Evolutionary conservation across 2,888 invertebrate genomes (phyloP), one percentile per base, ranked within the genome.

Genomic region (Acanthopleura granulata): DNA sequence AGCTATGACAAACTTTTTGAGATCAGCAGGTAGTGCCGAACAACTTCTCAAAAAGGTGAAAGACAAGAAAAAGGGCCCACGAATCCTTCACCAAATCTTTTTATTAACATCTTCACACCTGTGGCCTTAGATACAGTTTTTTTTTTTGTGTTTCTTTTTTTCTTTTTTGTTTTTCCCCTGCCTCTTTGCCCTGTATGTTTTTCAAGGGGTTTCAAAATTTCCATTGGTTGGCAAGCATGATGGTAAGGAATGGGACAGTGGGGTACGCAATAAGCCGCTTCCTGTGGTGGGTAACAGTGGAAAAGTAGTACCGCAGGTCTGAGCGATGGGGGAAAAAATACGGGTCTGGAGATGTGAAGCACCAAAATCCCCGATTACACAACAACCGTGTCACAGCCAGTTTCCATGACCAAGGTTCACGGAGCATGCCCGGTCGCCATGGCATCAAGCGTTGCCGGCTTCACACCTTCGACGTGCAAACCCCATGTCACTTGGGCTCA

Each of bases 301-400:
- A 27, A 22, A 22, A 27, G 25, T 22, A 27, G 66, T 16, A 66
- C 66, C 57, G 12, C 40, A 40, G 40, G 40, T 40, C 40, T n/a
- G 57, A 66, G 6, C 6, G 66, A 66, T 15, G 29, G 25, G 25
- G 22, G 29, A 66, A 66, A 66, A 66, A 66, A 22, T 27, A 16
- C 16, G 18, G 22, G 18, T 25, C 16, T 16, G 25, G 29, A 66
- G 66, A 27, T 66, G 66, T 66, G 66, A 66, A 66, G 25, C 6
- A 66, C 66, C 3, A 9, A 66, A 66, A 66, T 66, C 66, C 66
- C 18, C 66, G 66, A 66, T 66, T 66, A 66, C 66, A 66, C 66
- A 66, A 66, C 66, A 27, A 22, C 22, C 15, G 12, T 66, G 6
- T 27, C n/a, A 22, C 6, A n/a, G 57, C 29, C 27, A 27, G 66